Evolutionary conservation across 2,113 vertebrate genomes (phyloP).

Genomic region (Oryzias curvinotus): DNA sequence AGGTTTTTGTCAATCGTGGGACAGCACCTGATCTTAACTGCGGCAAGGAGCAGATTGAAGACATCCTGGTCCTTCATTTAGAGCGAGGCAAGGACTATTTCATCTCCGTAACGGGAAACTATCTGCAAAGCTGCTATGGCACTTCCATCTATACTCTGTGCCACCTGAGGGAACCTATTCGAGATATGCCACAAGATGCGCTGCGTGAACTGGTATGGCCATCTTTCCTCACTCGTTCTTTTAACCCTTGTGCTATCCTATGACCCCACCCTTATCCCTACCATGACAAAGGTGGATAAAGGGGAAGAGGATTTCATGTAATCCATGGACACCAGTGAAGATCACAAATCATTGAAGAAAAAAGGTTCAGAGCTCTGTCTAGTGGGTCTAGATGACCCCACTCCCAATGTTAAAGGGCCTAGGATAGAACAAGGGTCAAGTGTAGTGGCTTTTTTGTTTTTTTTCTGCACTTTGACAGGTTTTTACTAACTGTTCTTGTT

Average conservation of each 20-base stretch:
- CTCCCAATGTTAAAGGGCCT: too few species aligned
- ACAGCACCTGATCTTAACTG: slow-evolving; percentile 88
- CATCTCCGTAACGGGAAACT: slow-evolving; percentile 88
- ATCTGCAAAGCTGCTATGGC: slow-evolving; percentile 93
- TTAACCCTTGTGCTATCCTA: too few species aligned
- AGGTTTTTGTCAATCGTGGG: slow-evolving; percentile 92
- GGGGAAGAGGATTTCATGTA: too few species aligned
- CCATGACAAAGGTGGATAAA: too few species aligned
- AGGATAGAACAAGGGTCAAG: background rate
- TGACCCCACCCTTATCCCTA: too few species aligned
- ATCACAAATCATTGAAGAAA: too few species aligned
- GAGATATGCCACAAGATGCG: slow-evolving; percentile 82
- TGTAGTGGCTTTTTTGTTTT: background rate
- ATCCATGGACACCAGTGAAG: too few species aligned
- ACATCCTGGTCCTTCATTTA: slow-evolving; percentile 93
- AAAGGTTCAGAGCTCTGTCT: too few species aligned
- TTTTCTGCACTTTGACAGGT: slow-evolving; percentile 2
- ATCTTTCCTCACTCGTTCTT: background rate
- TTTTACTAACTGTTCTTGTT: background rate
- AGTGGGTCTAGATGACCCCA: too few species aligned
- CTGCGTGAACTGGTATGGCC: slow-evolving; percentile 83
- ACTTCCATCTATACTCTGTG: slow-evolving; percentile 85
- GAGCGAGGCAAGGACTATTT: slow-evolving; percentile 94
- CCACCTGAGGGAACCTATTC: slow-evolving; percentile 87
- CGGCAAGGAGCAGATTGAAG: slow-evolving; percentile 87